phyloP scores from a whole-genome alignment of 2,888 invertebrate species.

The Perizoma affinitatum region DNA sequence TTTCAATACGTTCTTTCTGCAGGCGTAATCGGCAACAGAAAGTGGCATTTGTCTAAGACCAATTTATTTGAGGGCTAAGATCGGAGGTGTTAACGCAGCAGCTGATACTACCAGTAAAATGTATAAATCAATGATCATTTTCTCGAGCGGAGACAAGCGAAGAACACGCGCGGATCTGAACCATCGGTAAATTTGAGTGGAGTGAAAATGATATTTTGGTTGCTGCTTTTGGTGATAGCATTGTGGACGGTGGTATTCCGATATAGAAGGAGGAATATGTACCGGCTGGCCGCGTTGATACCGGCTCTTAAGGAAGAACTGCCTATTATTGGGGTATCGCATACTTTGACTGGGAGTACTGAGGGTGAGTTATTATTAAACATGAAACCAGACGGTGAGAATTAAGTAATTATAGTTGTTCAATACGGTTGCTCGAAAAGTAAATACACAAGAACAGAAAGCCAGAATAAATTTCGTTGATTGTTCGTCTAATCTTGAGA shows the following conservation, averaged over 20 bases:
- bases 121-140: constrained; percentile 27
- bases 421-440: too few relatives aligned
- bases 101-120: constrained; percentile 40
- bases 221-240: constrained; percentile 46
- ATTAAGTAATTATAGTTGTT: too few relatives aligned
- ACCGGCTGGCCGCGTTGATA: constrained; percentile 55
- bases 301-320: constrained; percentile 44
- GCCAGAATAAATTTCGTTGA: too few relatives aligned
- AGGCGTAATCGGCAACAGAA: too few relatives aligned
- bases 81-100: constrained; percentile 46
- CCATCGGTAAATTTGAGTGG: constrained; percentile 21
- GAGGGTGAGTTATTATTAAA: constrained; percentile 53
- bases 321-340: constrained; percentile 63
- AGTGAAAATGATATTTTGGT: constrained; percentile 54
- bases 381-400: too few relatives aligned
- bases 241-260: constrained; percentile 53
- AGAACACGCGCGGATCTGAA: constrained; percentile 7
- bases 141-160: constrained; percentile 21
- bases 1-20: too few relatives aligned
- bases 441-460: too few relatives aligned
- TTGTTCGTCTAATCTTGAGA: neutral
- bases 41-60: constrained; percentile 57
- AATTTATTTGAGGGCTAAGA: constrained; percentile 30
- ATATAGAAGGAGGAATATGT: constrained; percentile 59
- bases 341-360: constrained; percentile 53